Base-by-base conservation (phyloP, 2,797 vertebrate species). In the Sebastes kiyomatsui region DNA sequence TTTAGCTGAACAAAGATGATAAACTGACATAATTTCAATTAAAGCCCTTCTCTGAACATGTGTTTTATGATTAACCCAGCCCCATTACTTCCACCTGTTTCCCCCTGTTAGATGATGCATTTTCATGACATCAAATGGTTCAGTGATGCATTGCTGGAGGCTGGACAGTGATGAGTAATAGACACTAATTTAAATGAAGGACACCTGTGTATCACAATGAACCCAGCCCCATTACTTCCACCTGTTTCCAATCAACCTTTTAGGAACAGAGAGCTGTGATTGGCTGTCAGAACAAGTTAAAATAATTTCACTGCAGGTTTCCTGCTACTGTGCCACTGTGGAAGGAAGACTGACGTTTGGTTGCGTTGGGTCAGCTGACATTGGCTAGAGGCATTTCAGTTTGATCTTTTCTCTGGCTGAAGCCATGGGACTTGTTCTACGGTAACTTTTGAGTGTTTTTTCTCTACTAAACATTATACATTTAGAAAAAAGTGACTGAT, bases 251-350 rank as follows among this genome's bases (percentile, higher is more conserved):
- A 46, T 62, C 25, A 76, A 38, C 2, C 27, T 2, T 5, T 62
- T 4, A 20, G 32, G 1, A 27, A 4, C 2, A 2, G 22, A 25
- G 54, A 16, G 33, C 25, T 67, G 30, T 33, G 68, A 75, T 80
- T 90, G 79, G 62, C 71, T 86, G 59, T 58, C 14, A 35, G 6
- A 33, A 52, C 49, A 38, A 64, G n/a, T 54, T 74, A n/a, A 75
- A 72, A 10, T 7, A 20, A 13, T 12, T 28, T n/a, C 7, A 0
- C 27, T 46, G 23, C 20, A 13, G 6, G 1, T 0, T 12, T 8
- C 1, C 14, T 4, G 0, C 6, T 1, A 46, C 7, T 49, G 67
- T 23, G 6, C 12, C 32, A 32, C 32, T 0, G 28, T 59, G 33
- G 55, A 59, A 55, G 6, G 28, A 59, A 4, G 5, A 58, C 49